A percentile compares a stretch with the other conserved stretches of the same genome.
These are phyloP conservation scores for Gila robusta DNA, from an alignment of 2,797 vertebrate species.

Conservation along the genomic window DNA sequence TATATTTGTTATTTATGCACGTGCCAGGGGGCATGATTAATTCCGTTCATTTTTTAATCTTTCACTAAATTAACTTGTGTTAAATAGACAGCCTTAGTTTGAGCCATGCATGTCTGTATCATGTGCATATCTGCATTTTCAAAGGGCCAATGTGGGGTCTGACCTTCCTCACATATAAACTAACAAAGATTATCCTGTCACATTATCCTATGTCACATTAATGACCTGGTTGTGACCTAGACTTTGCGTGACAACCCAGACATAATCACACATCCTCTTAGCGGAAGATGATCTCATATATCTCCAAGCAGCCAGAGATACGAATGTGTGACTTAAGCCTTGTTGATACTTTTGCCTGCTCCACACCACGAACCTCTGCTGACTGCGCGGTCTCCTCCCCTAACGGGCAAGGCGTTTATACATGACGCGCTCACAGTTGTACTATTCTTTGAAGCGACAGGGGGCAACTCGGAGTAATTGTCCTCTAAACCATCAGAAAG, in stretches of 20 bases:
- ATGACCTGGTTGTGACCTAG: not conserved
- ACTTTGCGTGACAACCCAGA: slow-evolving; percentile 3
- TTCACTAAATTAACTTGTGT: not conserved
- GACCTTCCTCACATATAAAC: slow-evolving; percentile 6
- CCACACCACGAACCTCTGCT: too few species aligned
- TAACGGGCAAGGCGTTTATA: too few species aligned
- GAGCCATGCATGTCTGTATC: not conserved
- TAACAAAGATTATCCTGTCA: slow-evolving; percentile 3
- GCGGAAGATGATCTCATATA: slow-evolving; percentile 21
- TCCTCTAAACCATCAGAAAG: too few species aligned
- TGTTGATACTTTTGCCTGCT: too few species aligned
- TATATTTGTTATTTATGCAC: not conserved
- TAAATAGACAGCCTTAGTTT: not conserved
- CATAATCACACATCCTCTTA: not conserved
- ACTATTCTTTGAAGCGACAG: too few species aligned
- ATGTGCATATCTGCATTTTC: not conserved
- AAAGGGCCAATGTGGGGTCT: not conserved
- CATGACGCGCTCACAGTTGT: too few species aligned
- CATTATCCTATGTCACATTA: not conserved
- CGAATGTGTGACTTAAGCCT: slow-evolving; percentile 31
- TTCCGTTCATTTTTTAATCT: not conserved
- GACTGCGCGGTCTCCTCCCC: too few species aligned
- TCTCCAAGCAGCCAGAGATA: slow-evolving; percentile 19
- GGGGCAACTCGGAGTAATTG: too few species aligned
- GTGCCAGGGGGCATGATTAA: not conserved